phyloP scores from a whole-genome alignment of 2,797 vertebrate species.

The Phalloptychus januarius region DNA sequence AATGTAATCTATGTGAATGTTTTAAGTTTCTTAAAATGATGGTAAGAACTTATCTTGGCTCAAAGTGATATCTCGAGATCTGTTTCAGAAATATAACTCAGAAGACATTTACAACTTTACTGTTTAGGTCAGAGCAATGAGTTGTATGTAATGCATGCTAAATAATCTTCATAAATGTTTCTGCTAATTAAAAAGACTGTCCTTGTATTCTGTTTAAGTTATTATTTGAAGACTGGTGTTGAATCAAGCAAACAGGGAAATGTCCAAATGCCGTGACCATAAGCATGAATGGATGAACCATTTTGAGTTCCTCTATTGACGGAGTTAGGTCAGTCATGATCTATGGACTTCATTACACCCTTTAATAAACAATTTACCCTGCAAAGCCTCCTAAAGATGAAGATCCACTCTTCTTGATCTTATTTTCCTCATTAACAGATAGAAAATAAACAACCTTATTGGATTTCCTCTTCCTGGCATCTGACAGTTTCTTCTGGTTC shows the following conservation, averaged over 20 bases:
- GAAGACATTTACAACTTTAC: neutral
- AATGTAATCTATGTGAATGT: slow-evolving; percentile 19
- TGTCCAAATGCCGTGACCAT: neutral
- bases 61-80: neutral
- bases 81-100: neutral
- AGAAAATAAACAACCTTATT: neutral
- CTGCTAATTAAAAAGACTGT: neutral
- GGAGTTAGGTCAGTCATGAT: neutral
- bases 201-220: neutral
- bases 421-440: neutral
- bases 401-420: neutral
- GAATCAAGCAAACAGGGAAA: neutral
- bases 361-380: neutral
- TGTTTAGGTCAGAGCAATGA: neutral
- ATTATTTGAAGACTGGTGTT: neutral
- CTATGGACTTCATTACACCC: neutral
- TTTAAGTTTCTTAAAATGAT: slow-evolving; percentile 49
- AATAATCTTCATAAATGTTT: neutral
- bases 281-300: neutral
- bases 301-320: neutral
- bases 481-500: slow-evolving; percentile 1
- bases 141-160: neutral
- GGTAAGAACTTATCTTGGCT: neutral
- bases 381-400: neutral
- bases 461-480: neutral